Conservation (phyloP, 2,888 invertebrate genomes). For the Lysandra coridon region DNA sequence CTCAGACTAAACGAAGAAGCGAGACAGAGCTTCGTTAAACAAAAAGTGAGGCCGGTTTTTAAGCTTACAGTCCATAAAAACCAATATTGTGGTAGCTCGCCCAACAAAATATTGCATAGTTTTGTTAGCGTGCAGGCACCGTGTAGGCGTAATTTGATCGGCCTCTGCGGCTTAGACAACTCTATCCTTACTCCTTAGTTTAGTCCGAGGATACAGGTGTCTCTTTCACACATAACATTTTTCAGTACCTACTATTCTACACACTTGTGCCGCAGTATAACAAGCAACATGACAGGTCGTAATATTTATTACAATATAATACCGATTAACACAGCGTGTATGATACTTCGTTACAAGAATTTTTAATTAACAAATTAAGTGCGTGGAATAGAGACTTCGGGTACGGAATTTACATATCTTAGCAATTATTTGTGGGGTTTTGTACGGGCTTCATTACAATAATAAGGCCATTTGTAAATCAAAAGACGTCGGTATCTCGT, state of each 20-base stretch:
- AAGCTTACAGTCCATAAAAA: too few relatives aligned
- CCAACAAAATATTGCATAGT: not conserved
- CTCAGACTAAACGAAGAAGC: not conserved
- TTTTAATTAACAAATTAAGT: slow-evolving; percentile 16
- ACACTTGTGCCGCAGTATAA: not conserved
- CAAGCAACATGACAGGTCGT: not conserved
- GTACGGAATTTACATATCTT: not conserved
- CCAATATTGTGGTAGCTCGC: not conserved
- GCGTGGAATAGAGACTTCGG: not conserved
- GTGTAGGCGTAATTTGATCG: too few relatives aligned
- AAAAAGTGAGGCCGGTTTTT: not conserved
- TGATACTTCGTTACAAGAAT: not conserved
- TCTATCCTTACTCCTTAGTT: not conserved
- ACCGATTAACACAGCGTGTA: slow-evolving; percentile 4
- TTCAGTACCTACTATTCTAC: not conserved
- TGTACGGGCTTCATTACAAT: not conserved
- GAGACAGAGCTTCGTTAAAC: not conserved
- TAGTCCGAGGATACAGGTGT: not conserved
- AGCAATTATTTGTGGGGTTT: not conserved
- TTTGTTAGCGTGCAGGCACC: too few relatives aligned
- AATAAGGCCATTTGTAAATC: slow-evolving; percentile 3
- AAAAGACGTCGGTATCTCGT: not conserved
- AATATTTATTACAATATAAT: not conserved
- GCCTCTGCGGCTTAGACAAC: too few relatives aligned
- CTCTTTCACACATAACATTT: not conserved